Evolutionary conservation across 2,797 vertebrate species (phyloP).

Genomic region (Epinephelus malabaricus): DNA sequence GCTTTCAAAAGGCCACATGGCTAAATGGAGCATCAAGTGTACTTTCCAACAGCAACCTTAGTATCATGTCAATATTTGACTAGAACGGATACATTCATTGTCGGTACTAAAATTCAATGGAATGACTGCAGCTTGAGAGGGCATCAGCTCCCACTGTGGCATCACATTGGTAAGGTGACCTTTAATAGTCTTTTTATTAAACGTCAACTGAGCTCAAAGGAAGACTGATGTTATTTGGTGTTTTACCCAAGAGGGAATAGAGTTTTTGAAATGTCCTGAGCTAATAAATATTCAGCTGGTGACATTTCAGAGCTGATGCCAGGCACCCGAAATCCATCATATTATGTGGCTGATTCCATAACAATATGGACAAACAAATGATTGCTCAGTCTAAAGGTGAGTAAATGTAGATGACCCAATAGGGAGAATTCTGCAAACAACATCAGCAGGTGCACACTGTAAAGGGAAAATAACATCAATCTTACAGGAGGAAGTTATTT

Average conservation of each 20-base stretch:
- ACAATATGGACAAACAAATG: conserved; percentile 36
- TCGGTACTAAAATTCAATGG: not conserved
- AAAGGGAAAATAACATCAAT: conserved; percentile 17
- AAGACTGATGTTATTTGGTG: conserved; percentile 53
- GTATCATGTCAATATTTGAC: not conserved
- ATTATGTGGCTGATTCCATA: conserved; percentile 27
- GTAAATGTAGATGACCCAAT: conserved; percentile 14
- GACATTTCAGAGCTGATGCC: conserved; percentile 66
- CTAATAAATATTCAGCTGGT: conserved; percentile 60
- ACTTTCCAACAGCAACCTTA: not conserved
- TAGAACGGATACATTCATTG: not conserved
- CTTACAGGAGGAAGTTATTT: not conserved
- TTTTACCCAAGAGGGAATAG: conserved; percentile 18
- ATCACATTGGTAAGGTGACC: conserved; percentile 25
- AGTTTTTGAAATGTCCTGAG: conserved; percentile 45
- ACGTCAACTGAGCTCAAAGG: conserved; percentile 34
- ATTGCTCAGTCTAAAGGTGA: conserved; percentile 15
- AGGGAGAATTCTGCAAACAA: conserved; percentile 13
- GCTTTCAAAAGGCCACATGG: conserved; percentile 1
- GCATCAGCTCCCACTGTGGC: not conserved
- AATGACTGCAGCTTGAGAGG: not conserved
- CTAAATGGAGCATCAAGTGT: not conserved
- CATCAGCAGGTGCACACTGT: not conserved
- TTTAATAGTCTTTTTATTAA: conserved; percentile 50
- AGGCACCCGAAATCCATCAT: conserved; percentile 34